Base-by-base conservation (phyloP, 2,797 vertebrate genomes). In the Phylloscopus collybita region DNA sequence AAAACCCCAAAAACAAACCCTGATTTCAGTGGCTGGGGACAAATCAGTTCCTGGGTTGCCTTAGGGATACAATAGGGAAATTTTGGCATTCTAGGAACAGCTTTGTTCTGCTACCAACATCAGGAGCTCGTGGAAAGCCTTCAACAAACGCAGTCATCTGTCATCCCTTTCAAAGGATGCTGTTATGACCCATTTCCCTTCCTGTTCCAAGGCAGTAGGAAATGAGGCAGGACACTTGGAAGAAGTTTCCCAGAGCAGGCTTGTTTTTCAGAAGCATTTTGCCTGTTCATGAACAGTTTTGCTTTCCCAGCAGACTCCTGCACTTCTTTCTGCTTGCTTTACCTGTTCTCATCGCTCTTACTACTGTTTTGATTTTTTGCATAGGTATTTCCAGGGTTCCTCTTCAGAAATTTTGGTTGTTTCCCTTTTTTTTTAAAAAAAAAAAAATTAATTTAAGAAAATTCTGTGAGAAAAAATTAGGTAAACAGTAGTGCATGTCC, bases 131-230 rank as follows among this genome's bases (percentile, higher is more conserved):
- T 90, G 86, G 86, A 94, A 92, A 79, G 62, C 36, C 75, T 86
- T 93, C 50, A 90, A 56, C n/a, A 93, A 64, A 87, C 47, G 71
- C 40, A 0, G 16, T 82, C 84, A 73, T 82, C 83, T 8, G 15
- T 73, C 92, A 36, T 70, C 40, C 81, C 13, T 62, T 90, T 80
- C 66, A 53, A 80, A 57, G 1, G 16, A 32, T 66, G 71, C 38
- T 11, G 5, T 21, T 66, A 1, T 42, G 80, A 87, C 56, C 92
- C 78, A 36, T 73, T 95, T 87, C 86, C 90, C 90, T 96, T 96
- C 94, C 96, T 96, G 93, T 93, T 78, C 92, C 88, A 92, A 67
- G 47, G 87, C 85, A 36, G 12, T 47, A 93, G 93, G 94, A 96
- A 95, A 51, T 85, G 86, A 89, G 74, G 84, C 90, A 80, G 92